These are phyloP conservation scores for Condylura cristata DNA, from an alignment of 2,113 vertebrate species.

Conservation along the genomic window DNA sequence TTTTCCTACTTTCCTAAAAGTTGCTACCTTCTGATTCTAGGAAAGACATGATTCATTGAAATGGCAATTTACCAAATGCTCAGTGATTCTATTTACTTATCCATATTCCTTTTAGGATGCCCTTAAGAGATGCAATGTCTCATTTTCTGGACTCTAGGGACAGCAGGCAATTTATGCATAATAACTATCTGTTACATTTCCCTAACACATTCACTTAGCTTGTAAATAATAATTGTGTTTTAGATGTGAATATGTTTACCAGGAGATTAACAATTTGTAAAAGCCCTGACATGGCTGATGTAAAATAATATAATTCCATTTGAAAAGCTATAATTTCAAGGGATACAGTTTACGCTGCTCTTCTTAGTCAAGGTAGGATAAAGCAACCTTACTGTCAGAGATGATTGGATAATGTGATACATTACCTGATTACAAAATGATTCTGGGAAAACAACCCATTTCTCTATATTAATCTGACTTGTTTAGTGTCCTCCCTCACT, in stretches of 20 bases:
- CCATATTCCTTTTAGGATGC: conserved; percentile 69
- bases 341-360: conserved; percentile 53
- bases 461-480: conserved; percentile 73
- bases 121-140: conserved; percentile 66
- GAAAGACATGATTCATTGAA: conserved; percentile 53
- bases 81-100: conserved; percentile 72
- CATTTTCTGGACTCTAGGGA: conserved; percentile 67
- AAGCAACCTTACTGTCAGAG: conserved; percentile 58
- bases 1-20: conserved; percentile 43
- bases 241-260: conserved; percentile 70
- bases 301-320: conserved; percentile 78
- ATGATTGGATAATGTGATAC: conserved; percentile 58
- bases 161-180: conserved; percentile 59
- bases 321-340: conserved; percentile 78
- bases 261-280: conserved; percentile 78
- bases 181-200: conserved; percentile 75
- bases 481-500: conserved; percentile 55
- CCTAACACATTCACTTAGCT: conserved; percentile 72
- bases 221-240: conserved; percentile 77
- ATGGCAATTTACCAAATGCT: conserved; percentile 77
- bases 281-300: conserved; percentile 57
- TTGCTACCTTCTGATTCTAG: conserved; percentile 56
- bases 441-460: conserved; percentile 71
- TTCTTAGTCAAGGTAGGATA: conserved; percentile 57
- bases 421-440: conserved; percentile 71